Evolutionary conservation across 2,113 vertebrate species (phyloP), one percentile per base, ranked within the genome.

Genomic region (Gobiocypris rarus): DNA sequence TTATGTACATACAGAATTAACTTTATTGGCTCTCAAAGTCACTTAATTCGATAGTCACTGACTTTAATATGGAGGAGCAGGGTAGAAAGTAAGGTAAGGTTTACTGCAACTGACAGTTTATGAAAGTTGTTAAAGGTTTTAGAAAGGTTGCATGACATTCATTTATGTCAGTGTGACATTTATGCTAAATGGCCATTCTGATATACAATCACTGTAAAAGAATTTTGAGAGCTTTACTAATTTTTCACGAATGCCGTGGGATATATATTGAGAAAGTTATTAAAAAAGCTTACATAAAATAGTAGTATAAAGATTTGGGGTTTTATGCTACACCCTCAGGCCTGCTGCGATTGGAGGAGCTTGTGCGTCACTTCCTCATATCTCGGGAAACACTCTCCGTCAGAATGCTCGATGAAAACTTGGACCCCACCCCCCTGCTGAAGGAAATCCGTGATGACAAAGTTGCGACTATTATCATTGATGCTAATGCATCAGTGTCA

Each of bases 401-500:
- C 85, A 93, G 96, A 48, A 96, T 97, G 95, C 91, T 97, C 79
- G 96, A 97, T 0, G 95, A 96, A 61, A 94, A 92, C 83, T 91
- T 93, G 80, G 96, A 97, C 89, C 96, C 96, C 34, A 97, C 96
- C 0, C 96, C 96, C 0, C 86, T 97, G 82, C 93, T 97, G 86
- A 97, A 97, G 90, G 96, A 97, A 93, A 97, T 97, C 85, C 93
- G 96, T 0, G 96, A 97, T 0, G 96, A 97, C 90, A 97, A 97
- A 87, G 94, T 97, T 88, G 95, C 95, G 26, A 96, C 96, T 76
- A 96, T 97, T 92, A 96, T 97, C 91, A 95, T 97, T 0, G 96
- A 97, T 0, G 96, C 96, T 89, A 96, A 96, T 0, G 95, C 96
- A 41, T 96, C 96, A 70, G 90, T 95, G 87, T 96, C 96, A 54